Conservation (phyloP, 2,113 vertebrate species). For the Lampris megalopsis region DNA sequence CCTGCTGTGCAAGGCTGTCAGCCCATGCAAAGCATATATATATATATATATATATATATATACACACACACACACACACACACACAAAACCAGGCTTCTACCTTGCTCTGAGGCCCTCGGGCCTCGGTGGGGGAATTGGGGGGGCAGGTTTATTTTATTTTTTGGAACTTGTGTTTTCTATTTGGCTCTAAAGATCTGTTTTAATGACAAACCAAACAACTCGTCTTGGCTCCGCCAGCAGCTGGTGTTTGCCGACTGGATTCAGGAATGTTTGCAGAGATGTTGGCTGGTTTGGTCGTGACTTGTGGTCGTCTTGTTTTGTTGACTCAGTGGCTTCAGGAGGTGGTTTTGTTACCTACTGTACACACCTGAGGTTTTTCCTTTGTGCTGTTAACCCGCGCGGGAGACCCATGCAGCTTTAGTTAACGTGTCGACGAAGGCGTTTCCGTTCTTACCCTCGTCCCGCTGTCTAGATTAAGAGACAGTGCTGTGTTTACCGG, state of each 20-base stretch:
- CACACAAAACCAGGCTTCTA: conserved; percentile 50
- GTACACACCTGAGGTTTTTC: conserved; percentile 18
- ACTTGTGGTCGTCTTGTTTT: conserved; percentile 2
- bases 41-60: background rate
- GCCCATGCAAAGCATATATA: conserved; percentile 23
- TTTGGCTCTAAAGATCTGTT: conserved; percentile 8
- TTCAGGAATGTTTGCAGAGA: background rate
- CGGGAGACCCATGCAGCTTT: conserved; percentile 37
- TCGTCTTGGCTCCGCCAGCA: conserved; percentile 1
- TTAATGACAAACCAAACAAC: conserved; percentile 19
- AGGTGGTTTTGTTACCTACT: background rate
- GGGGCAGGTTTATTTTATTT: background rate
- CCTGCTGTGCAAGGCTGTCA: conserved; percentile 51
- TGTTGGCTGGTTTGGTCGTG: background rate
- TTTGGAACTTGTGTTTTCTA: conserved; percentile 42
- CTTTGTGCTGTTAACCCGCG: conserved; percentile 29
- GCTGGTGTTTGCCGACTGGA: background rate
- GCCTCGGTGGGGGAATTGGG: conserved; percentile 9
- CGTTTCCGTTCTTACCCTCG: conserved; percentile 37
- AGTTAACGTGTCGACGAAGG: conserved; percentile 52
- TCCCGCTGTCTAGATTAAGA: conserved; percentile 68
- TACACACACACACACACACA: conserved; percentile 24
- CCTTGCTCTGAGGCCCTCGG: conserved; percentile 21
- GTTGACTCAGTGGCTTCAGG: conserved; percentile 2
- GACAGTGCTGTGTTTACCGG: conserved; percentile 42